These are phyloP conservation scores for Gallinago nigripennis DNA, from an alignment of 2,797 vertebrate genomes.

Conservation along the genomic window DNA sequence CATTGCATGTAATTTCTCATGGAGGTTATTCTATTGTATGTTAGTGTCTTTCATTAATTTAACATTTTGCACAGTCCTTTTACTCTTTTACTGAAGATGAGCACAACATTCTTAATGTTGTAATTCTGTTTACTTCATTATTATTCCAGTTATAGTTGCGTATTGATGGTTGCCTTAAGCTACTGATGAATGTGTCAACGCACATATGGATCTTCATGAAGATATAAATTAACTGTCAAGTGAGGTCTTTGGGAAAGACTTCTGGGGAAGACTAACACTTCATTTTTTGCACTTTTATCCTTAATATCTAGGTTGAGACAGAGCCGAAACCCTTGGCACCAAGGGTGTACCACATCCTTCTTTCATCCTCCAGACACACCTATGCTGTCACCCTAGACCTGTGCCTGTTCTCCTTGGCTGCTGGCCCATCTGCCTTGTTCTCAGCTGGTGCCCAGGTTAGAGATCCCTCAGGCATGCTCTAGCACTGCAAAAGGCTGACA, in stretches of 20 bases:
- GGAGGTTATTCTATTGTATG: not conserved
- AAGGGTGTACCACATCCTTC: not conserved
- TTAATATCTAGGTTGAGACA: not conserved
- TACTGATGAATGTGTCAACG: not conserved
- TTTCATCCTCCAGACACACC: not conserved
- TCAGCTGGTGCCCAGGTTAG: not conserved
- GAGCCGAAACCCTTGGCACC: not conserved
- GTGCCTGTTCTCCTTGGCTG: not conserved
- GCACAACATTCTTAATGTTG: not conserved
- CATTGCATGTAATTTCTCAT: not conserved
- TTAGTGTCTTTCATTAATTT: not conserved
- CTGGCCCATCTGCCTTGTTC: not conserved
- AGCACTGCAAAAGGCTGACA: not conserved
- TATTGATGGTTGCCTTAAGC: not conserved
- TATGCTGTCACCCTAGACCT: not conserved
- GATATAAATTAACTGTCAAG: not conserved
- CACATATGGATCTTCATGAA: not conserved
- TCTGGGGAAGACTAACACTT: not conserved
- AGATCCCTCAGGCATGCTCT: not conserved
- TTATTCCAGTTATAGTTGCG: not conserved
- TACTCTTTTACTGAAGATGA: not conserved
- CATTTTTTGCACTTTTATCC: not conserved
- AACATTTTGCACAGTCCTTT: not conserved
- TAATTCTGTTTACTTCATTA: not conserved
- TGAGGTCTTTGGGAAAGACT: not conserved